A percentile compares a stretch with the other conserved stretches of the same genome.
Conservation (phyloP, 2,797 vertebrate genomes). For the Delichon dasypus region DNA sequence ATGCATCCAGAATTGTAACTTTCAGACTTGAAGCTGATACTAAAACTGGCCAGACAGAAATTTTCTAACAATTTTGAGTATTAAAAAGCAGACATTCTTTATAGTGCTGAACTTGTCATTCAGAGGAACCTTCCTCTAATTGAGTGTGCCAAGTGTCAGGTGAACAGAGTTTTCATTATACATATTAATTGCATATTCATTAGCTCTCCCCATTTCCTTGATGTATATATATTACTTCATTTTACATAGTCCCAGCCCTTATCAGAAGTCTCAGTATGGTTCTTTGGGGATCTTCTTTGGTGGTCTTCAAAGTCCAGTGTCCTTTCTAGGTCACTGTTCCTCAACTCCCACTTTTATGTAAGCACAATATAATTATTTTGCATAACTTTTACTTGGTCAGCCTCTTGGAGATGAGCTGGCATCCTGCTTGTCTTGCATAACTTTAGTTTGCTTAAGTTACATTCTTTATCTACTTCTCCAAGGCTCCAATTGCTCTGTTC, state of each 20-base stretch:
- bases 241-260: neutral
- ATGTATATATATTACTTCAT: neutral
- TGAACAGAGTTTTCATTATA: neutral
- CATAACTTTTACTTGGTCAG: neutral
- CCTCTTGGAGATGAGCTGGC: no score
- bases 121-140: neutral
- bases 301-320: neutral
- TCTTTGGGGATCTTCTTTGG: neutral
- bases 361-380: neutral
- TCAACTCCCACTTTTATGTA: neutral
- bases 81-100: neutral
- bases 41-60: neutral
- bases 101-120: neutral
- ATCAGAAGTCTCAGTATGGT: no score
- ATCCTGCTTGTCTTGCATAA: neutral
- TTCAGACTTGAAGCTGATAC: neutral
- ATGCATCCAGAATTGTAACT: neutral
- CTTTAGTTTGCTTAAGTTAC: neutral
- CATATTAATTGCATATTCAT: neutral
- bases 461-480: neutral
- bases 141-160: fast-evolving
- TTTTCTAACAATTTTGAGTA: neutral
- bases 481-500: neutral
- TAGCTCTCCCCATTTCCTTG: neutral
- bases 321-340: neutral